Percentiles rank a stretch among this genome's conserved stretches.
These are phyloP conservation scores for Neostethus bicornis DNA, from an alignment of 2,797 vertebrate genomes.

Conservation along the genomic window DNA sequence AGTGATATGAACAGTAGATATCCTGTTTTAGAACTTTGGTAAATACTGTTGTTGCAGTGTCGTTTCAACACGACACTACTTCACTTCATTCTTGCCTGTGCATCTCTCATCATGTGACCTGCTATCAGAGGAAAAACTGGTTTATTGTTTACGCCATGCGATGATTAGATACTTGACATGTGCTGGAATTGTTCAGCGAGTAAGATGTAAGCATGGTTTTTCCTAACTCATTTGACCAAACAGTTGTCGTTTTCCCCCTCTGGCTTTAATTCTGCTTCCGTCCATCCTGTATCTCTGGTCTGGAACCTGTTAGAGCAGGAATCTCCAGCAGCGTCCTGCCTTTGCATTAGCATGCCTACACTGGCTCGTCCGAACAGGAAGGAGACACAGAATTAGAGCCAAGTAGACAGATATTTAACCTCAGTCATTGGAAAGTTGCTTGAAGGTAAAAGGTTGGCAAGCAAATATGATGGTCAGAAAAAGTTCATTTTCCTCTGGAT, in stretches of 20 bases:
- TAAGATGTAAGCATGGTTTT: too few relatives aligned
- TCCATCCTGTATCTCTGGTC: constrained; percentile 62
- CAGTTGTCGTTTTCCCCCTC: constrained; percentile 21
- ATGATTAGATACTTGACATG: not conserved
- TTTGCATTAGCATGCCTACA: constrained; percentile 63
- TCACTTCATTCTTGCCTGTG: not conserved
- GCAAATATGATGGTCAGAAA: constrained; percentile 2
- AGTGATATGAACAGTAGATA: not conserved
- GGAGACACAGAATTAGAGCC: constrained; percentile 50
- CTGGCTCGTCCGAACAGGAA: constrained; percentile 45
- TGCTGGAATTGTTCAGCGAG: not conserved
- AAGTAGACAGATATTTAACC: constrained; percentile 54
- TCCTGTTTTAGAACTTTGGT: not conserved
- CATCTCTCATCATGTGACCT: not conserved
- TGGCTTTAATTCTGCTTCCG: constrained; percentile 37
- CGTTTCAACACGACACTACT: not conserved
- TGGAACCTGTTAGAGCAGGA: constrained; percentile 77
- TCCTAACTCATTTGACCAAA: constrained; percentile 10
- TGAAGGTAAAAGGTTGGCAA: constrained; percentile 33
- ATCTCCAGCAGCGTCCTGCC: constrained; percentile 65
- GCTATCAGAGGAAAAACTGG: not conserved
- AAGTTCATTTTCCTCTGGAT: constrained; percentile 23
- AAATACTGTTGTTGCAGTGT: not conserved
- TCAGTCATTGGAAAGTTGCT: constrained; percentile 38
- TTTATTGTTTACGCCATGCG: not conserved